A percentile compares a stretch with the other conserved stretches of the same genome.
These are phyloP conservation scores for Batillaria attramentaria DNA, from an alignment of 1,140 invertebrate genomes.

Conservation along the genomic window DNA sequence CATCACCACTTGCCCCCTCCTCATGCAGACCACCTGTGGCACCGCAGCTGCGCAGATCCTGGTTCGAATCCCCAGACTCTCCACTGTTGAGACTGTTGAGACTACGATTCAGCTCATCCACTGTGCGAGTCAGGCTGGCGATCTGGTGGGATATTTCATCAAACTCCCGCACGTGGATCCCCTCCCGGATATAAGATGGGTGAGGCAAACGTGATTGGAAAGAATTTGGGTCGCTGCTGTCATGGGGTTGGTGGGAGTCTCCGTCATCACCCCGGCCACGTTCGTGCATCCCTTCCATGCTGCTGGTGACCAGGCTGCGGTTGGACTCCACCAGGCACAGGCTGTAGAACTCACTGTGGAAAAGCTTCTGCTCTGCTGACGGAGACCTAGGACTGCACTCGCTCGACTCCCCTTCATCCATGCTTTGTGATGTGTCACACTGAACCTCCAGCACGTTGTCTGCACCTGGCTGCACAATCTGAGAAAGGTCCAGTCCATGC, in stretches of 20 bases:
- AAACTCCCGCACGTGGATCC: conserved; percentile 50
- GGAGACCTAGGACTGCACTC: conserved; percentile 43
- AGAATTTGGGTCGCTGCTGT: background rate
- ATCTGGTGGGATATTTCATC: conserved; percentile 64
- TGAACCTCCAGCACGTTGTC: background rate
- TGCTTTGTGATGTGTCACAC: background rate
- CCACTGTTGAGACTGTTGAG: conserved; percentile 61
- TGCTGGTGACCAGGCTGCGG: conserved; percentile 50
- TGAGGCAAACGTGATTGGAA: background rate
- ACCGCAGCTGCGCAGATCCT: conserved; percentile 22
- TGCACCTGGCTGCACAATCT: background rate
- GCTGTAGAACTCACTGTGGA: conserved; percentile 63
- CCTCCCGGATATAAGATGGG: background rate
- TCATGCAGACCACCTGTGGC: background rate
- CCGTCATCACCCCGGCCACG: conserved; percentile 1
- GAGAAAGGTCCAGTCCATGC: background rate
- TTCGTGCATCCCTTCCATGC: conserved; percentile 43
- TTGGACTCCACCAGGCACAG: conserved; percentile 60
- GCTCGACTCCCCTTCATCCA: conserved; percentile 36
- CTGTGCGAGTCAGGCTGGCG: conserved; percentile 62
- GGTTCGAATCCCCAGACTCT: conserved; percentile 51
- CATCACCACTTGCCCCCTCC: background rate
- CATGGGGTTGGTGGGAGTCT: background rate
- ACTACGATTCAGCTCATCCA: conserved; percentile 62
- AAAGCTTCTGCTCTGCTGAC: conserved; percentile 50